Percentiles rank a stretch among this genome's conserved stretches.
Evolutionary conservation across 1,140 invertebrate genomes (phyloP).

Genomic region (Nylanderia fulva): DNA sequence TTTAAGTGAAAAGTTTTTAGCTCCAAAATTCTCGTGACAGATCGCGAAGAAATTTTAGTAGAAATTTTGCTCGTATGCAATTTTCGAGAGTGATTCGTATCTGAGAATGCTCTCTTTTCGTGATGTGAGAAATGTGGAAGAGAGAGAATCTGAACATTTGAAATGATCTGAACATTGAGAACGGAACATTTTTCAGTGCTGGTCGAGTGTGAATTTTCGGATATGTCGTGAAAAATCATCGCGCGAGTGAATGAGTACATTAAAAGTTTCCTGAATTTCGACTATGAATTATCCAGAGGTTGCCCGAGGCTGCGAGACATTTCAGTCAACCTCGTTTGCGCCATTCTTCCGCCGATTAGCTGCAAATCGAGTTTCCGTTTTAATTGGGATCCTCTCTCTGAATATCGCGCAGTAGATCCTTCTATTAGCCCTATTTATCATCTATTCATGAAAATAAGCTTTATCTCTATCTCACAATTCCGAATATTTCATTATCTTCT

Average conservation of each 20-base stretch:
- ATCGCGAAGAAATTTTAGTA: background rate
- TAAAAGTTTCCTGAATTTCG: conserved; percentile 2
- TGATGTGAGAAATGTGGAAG: background rate
- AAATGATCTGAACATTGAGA: too few species aligned
- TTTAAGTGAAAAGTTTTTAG: background rate
- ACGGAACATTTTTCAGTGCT: background rate
- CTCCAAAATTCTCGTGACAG: background rate
- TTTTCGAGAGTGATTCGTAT: background rate
- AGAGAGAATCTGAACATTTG: background rate
- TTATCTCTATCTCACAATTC: background rate
- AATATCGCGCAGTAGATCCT: background rate
- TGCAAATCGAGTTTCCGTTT: conserved; percentile 27
- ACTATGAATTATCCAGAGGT: conserved; percentile 19
- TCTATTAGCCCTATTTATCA: background rate
- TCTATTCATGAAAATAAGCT: background rate
- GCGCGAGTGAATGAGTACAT: background rate
- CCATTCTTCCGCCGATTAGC: conserved; percentile 42
- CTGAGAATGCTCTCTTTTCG: background rate
- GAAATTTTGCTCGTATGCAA: background rate
- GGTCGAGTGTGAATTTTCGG: conserved; percentile 5
- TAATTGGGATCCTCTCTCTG: conserved; percentile 40
- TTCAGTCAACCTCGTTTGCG: conserved; percentile 24
- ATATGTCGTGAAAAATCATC: background rate
- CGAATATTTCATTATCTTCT: background rate
- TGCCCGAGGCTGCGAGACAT: conserved; percentile 22